Percentiles rank a stretch among this genome's conserved stretches.
Evolutionary conservation across 1,140 invertebrate genomes (phyloP).

Genomic region (Cotesia glomerata): DNA sequence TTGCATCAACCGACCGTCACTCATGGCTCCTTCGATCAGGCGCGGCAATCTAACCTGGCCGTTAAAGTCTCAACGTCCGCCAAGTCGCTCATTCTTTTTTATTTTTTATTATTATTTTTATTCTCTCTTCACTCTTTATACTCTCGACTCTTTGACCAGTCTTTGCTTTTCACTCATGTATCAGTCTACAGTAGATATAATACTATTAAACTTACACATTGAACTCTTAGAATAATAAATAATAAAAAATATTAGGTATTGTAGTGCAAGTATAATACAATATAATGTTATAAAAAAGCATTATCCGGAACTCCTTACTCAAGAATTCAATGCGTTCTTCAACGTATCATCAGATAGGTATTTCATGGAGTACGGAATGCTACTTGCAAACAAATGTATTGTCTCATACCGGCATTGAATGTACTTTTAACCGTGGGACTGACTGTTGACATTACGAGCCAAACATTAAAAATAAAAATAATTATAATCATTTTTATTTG

Average conservation of each 20-base stretch:
- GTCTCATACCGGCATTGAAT: not conserved
- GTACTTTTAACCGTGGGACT: not conserved
- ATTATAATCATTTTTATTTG: too few species aligned
- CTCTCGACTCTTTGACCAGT: not conserved
- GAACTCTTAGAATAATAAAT: not conserved
- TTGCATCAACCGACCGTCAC: slow-evolving; percentile 49
- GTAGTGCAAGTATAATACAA: too few species aligned
- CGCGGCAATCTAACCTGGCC: slow-evolving; percentile 40
- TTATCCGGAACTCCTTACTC: slow-evolving; percentile 6
- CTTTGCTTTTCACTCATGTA: not conserved
- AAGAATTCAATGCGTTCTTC: slow-evolving; percentile 10
- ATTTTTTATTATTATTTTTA: not conserved
- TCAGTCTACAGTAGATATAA: too few species aligned
- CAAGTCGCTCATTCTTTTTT: not conserved
- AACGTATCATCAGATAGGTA: slow-evolving; percentile 19
- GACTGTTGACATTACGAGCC: not conserved
- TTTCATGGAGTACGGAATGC: slow-evolving; percentile 1
- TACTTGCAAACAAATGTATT: not conserved
- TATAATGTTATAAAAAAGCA: not conserved
- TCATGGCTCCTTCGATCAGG: slow-evolving; percentile 42
- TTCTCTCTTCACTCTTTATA: too few species aligned
- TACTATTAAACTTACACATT: not conserved
- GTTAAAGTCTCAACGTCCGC: slow-evolving; percentile 19
- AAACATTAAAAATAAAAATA: not conserved
- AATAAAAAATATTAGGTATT: not conserved